Evolutionary conservation across 1,140 invertebrate species (phyloP), one percentile per base, ranked within the genome.

Genomic region (Calliopsis andreniformis): DNA sequence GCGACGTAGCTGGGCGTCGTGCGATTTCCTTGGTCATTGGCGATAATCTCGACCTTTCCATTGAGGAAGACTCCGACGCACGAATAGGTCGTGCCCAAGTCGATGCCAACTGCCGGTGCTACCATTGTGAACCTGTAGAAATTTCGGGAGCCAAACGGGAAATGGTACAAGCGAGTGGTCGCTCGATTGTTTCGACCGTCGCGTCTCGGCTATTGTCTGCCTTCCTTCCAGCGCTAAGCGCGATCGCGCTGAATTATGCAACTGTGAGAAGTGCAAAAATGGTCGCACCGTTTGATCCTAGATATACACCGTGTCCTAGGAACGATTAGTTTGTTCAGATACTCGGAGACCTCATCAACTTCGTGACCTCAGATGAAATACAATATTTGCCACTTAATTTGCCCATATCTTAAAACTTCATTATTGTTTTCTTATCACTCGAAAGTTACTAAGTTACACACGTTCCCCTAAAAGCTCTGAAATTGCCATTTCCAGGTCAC

Each of bases 1-100:
- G 98, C 98, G 43, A 99, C 98, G 94, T 98, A 99, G 70, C 96
- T 98, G 62, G 98, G 98, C 68, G 98, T 99, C 28, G 98, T 99
- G 86, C 98, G 94, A 93, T 99, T 99, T 88, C 98, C 98, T 91
- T 99, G 98, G 91, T 99, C 98, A 90, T 99, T 99, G 82, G 98
- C 98, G 92, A 99, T 98, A 88, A 99, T 99, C 94, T 99, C 98
- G 59, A 99, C 98, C 92, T 98, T 98, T 87, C 98, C 96, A 92
- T 97, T 95, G 91, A 97, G 96, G 93, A 97, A 97, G 80, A 97
- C 96, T 86, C 96, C 97, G 82, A 97, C 97, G 87, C 96, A 97
- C 51, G 96, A 97, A 90, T 97, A 97, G 69, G 96, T 97, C 49
- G 97, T 97, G 66, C 97, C 96, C 89, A 97, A 93, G 94, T 97